Conservation (phyloP, 64 coral and sea anemone genomes). For the Stylophora pistillata region DNA sequence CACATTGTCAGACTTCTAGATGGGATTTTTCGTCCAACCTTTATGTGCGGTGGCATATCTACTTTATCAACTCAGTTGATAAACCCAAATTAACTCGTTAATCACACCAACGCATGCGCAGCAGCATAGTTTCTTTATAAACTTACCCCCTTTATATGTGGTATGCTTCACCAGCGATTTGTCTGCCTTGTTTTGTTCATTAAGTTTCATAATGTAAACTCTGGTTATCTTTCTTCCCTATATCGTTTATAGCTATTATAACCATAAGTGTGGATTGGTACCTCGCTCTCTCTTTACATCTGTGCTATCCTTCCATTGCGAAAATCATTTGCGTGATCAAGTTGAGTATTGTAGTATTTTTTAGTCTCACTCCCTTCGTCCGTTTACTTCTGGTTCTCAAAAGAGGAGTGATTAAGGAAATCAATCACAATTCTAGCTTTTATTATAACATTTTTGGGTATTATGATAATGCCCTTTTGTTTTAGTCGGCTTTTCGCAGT, state of each 20-base stretch:
- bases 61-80: too few relatives aligned
- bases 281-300: not conserved
- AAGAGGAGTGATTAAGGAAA: not conserved
- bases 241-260: not conserved
- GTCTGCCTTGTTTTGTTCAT: not conserved
- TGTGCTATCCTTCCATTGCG: not conserved
- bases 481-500: not conserved
- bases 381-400: not conserved
- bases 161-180: not conserved
- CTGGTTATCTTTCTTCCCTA: not conserved
- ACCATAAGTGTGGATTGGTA: not conserved
- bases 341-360: not conserved
- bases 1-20: not conserved
- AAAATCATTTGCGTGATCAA: not conserved
- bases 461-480: not conserved
- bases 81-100: too few relatives aligned
- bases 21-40: not conserved
- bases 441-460: not conserved
- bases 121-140: too few relatives aligned
- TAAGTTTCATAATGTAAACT: not conserved
- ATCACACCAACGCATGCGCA: too few relatives aligned
- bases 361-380: not conserved
- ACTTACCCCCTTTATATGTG: not conserved
- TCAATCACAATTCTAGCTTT: not conserved
- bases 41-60: not conserved